Evolutionary conservation across 2,888 invertebrate genomes (phyloP), one percentile per base, ranked within the genome.

Genomic region (Prostheceraeus crozeri): DNA sequence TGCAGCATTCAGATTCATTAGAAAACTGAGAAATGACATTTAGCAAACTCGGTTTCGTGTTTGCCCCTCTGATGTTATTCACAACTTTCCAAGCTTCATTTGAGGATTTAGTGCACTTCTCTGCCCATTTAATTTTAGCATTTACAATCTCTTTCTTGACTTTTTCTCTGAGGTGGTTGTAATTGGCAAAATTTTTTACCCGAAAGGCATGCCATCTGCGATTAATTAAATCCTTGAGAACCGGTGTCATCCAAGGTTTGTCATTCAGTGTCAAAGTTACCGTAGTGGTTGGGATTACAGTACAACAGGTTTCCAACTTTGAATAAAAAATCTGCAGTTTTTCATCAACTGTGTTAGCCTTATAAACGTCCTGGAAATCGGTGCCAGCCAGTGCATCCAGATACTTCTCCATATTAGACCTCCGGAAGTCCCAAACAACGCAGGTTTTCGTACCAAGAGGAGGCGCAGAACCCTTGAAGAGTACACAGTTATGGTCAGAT

Each of bases 211-310:
- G 21, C 40, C 40, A 40, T 14, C 40, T 14, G 19, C 21, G 14
- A 40, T 40, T 40, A 19, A 40, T 40, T 14, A 40, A 23, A 23
- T 23, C 21, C 21, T 40, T 40, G 21, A 40, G 40, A 23, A 40
- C 40, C n/a, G 40, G 40, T 19, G 40, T 40, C 40, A 40, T 40
- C 40, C 40, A 40, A 23, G 40, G 40, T 40, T 40, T 40, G 21
- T 40, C 40, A 19, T 23, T 40, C n/a, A 14, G 40, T 19, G 19
- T 40, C 19, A 40, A 23, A 14, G 14, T 14, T 19, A 40, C 21
- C 6, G 40, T 40, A 23, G 19, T 19, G 14, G 40, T 19, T 14
- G 40, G 40, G 21, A 40, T 40, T 19, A 23, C 21, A 23, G 14
- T 23, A 40, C n/a, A 19, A 40, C 40, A 40, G 21, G 40, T 23